A percentile compares a stretch with the other conserved stretches of the same genome.
Conservation (phyloP, 2,113 vertebrate species). For the Melanostigma gelatinosum region DNA sequence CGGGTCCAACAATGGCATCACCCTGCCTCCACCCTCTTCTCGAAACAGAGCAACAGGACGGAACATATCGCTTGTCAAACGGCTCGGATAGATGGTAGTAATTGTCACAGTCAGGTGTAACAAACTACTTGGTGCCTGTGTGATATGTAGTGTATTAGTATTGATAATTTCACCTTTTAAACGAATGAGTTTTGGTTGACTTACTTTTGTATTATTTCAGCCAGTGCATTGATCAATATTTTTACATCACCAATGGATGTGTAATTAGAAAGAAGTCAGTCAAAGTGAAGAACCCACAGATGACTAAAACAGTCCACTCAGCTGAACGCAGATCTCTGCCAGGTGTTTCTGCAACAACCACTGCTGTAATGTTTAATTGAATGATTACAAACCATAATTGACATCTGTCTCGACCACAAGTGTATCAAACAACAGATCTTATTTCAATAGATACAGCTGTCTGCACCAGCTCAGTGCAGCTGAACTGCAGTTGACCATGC, state of each 20-base stretch:
- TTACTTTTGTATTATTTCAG: neutral
- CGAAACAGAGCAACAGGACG: neutral
- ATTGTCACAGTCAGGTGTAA: neutral
- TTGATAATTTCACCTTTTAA: constrained; percentile 9
- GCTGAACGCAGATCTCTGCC: neutral
- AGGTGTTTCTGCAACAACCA: neutral
- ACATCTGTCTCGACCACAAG: too few species aligned
- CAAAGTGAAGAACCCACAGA: neutral
- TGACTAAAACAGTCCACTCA: neutral
- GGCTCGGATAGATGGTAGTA: neutral
- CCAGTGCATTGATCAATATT: neutral
- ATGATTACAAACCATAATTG: neutral
- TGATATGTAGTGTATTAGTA: neutral
- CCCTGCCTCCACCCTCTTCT: neutral
- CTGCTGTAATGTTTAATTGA: neutral
- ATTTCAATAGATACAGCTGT: too few species aligned
- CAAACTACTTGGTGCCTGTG: neutral
- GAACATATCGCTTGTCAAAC: neutral
- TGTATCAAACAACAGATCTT: too few species aligned
- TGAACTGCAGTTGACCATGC: too few species aligned
- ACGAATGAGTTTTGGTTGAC: constrained; percentile 9
- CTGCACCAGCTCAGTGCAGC: too few species aligned
- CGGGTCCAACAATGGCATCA: neutral
- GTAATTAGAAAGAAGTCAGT: neutral
- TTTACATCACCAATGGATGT: neutral